phyloP scores from a whole-genome alignment of 2,888 invertebrate genomes.

The Odontocerum albicorne region DNA sequence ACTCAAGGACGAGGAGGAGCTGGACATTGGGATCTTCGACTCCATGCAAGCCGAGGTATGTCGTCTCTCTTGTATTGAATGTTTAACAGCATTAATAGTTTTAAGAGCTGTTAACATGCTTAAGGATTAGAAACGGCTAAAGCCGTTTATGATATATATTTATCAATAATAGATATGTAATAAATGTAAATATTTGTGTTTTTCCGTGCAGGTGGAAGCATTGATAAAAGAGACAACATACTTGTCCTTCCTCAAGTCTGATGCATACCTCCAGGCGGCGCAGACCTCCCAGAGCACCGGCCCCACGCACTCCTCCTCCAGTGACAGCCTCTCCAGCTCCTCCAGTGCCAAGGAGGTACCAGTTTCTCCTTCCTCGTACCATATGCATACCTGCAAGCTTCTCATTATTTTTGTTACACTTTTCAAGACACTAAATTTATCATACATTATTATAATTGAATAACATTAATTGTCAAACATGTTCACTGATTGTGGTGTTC shows the following conservation, averaged over 20 bases:
- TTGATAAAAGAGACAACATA: constrained; percentile 87
- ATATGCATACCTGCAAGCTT: no score
- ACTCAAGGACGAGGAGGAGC: constrained; percentile 68
- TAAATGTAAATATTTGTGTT: background rate
- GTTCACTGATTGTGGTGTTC: no score
- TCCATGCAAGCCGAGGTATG: constrained; percentile 76
- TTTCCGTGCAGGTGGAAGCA: constrained; percentile 65
- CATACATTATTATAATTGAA: no score
- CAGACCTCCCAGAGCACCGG: constrained; percentile 52
- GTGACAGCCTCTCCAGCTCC: constrained; percentile 42
- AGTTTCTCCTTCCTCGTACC: no score
- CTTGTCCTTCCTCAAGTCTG: constrained; percentile 90
- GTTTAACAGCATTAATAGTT: background rate
- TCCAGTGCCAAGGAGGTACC: constrained; percentile 44
- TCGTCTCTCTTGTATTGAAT: no score
- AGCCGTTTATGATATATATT: background rate
- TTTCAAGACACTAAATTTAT: no score
- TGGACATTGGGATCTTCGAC: constrained; percentile 82
- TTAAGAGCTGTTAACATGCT: background rate
- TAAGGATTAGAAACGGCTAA: background rate
- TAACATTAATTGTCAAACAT: no score
- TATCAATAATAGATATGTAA: no score
- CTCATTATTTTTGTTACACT: no score
- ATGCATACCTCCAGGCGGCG: constrained; percentile 85
- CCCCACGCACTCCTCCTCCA: constrained; percentile 52